A percentile compares a stretch with the other conserved stretches of the same genome.
Conservation (phyloP, 2,888 invertebrate species). For the Caenorhabditis wallacei region DNA sequence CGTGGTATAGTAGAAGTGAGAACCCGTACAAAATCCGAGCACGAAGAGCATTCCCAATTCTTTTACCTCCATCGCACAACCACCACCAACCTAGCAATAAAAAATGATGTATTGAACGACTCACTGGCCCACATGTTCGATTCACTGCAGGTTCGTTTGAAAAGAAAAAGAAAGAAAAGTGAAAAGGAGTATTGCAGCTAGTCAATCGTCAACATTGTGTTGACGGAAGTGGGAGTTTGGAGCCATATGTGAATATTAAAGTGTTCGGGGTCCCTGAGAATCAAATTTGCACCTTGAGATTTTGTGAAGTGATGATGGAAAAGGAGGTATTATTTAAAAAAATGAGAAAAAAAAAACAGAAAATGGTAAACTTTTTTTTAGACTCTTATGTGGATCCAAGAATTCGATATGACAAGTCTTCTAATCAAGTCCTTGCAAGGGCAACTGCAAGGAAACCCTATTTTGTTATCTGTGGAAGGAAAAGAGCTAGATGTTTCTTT, state of each 20-base stretch:
- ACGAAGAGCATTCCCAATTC: conserved; percentile 38
- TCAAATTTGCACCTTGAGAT: conserved; percentile 40
- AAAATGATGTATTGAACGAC: conserved; percentile 42
- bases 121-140: conserved; percentile 56
- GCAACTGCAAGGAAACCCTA: conserved; percentile 47
- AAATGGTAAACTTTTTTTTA: background rate
- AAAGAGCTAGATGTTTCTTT: conserved; percentile 46
- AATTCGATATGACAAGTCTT: conserved; percentile 40
- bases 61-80: conserved; percentile 52
- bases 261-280: conserved; percentile 39
- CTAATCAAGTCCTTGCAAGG: conserved; percentile 36
- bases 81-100: background rate
- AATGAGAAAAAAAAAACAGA: conserved; percentile 3
- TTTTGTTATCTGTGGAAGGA: conserved; percentile 50
- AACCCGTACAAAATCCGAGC: background rate
- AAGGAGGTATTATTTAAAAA: conserved; percentile 34
- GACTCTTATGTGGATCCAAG: conserved; percentile 52
- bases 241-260: conserved; percentile 54
- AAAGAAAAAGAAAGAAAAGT: background rate
- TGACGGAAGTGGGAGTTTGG: conserved; percentile 50
- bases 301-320: conserved; percentile 53
- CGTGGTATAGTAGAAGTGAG: conserved; percentile 57
- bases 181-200: conserved; percentile 12
- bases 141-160: conserved; percentile 49
- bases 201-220: conserved; percentile 53